Evolutionary conservation across 2,888 invertebrate genomes (phyloP).

Genomic region (Chloroclystis v-ata): DNA sequence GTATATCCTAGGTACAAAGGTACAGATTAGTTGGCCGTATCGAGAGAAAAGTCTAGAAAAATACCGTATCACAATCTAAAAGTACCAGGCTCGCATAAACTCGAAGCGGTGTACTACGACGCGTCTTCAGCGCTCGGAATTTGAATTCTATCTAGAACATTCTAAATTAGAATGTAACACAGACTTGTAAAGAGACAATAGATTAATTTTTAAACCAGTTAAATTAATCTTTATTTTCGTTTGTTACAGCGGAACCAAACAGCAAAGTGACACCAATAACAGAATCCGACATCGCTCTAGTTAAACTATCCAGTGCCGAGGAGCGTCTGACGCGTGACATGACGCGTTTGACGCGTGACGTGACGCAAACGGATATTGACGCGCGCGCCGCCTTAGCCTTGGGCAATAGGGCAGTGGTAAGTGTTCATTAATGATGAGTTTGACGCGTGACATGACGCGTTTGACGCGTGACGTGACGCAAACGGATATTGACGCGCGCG

Average conservation of each 20-base stretch:
- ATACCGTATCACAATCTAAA: too few relatives aligned
- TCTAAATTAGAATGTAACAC: too few relatives aligned
- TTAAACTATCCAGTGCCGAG: slow-evolving; percentile 51
- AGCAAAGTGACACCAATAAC: slow-evolving; percentile 52
- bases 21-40: too few relatives aligned
- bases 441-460: slow-evolving; percentile 45
- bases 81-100: too few relatives aligned
- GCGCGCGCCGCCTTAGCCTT: slow-evolving; percentile 51
- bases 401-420: slow-evolving; percentile 49
- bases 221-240: too few relatives aligned
- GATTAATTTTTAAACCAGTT: too few relatives aligned
- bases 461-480: slow-evolving; percentile 44
- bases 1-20: too few relatives aligned
- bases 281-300: slow-evolving; percentile 56
- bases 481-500: slow-evolving; percentile 50
- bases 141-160: too few relatives aligned
- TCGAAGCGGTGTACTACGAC: too few relatives aligned
- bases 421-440: slow-evolving; percentile 19
- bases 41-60: too few relatives aligned
- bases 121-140: too few relatives aligned
- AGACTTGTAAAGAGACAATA: too few relatives aligned
- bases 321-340: slow-evolving; percentile 46
- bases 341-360: slow-evolving; percentile 44
- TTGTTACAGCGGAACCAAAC: slow-evolving; percentile 50
- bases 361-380: slow-evolving; percentile 43